A percentile compares a stretch with the other conserved stretches of the same genome.
Conservation (phyloP, 2,888 invertebrate genomes). For the Scaptomyza cyrtandrae region DNA sequence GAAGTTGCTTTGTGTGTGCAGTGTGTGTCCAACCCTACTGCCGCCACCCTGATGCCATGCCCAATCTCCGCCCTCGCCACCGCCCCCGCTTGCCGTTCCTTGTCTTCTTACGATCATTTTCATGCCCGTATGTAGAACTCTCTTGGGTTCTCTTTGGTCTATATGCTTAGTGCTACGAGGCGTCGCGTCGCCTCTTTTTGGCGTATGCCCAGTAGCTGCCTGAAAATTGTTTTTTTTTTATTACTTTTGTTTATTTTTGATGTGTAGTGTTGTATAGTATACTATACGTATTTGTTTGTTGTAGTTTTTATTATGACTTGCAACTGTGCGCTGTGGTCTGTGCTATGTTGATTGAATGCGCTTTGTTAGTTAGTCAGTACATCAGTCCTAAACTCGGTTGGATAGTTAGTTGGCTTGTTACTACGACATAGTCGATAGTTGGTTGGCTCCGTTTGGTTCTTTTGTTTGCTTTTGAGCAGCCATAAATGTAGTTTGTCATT, state of each 20-base stretch:
- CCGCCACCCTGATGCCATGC: not conserved
- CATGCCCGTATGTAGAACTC: constrained; percentile 39
- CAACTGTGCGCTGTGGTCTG: constrained; percentile 68
- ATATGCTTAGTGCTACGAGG: constrained; percentile 73
- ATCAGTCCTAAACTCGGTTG: constrained; percentile 4
- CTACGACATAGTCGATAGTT: not conserved
- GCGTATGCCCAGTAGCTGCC: constrained; percentile 75
- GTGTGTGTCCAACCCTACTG: constrained; percentile 9
- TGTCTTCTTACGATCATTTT: constrained; percentile 21
- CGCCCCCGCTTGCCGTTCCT: not conserved
- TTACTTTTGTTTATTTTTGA: constrained; percentile 1
- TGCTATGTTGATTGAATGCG: constrained; percentile 72
- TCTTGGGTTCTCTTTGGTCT: constrained; percentile 54
- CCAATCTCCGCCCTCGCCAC: not conserved
- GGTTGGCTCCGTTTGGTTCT: constrained; percentile 20
- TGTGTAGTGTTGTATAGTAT: constrained; percentile 10
- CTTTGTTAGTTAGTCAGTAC: constrained; percentile 63
- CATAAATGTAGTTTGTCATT: constrained; percentile 48
- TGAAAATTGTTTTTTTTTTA: constrained; percentile 48
- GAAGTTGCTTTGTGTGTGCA: constrained; percentile 71
- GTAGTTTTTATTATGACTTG: constrained; percentile 77
- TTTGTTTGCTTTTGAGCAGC: constrained; percentile 60
- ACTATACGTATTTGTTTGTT: constrained; percentile 59
- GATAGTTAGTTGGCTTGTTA: constrained; percentile 21
- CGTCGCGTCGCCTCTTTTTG: constrained; percentile 68